Percentiles rank a stretch among this genome's conserved stretches.
Conservation (phyloP, 2,113 vertebrate genomes). For the Amblyornis subalaris region DNA sequence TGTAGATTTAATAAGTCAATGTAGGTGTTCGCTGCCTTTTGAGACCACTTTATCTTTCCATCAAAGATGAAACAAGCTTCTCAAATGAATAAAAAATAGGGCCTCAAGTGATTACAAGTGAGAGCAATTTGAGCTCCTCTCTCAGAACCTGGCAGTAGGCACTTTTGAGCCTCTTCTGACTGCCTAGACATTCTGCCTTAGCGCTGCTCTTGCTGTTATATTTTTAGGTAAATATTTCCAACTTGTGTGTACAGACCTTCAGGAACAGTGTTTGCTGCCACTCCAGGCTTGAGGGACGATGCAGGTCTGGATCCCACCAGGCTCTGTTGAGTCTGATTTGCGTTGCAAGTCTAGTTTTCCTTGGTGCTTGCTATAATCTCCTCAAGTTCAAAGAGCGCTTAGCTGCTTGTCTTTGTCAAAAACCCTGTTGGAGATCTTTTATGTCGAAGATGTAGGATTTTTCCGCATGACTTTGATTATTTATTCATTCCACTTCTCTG, state of each 20-base stretch:
- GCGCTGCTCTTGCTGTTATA: neutral
- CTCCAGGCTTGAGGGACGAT: slow-evolving; percentile 25
- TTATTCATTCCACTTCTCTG: slow-evolving; percentile 90
- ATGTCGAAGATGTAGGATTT: slow-evolving; percentile 91
- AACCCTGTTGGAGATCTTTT: slow-evolving; percentile 90
- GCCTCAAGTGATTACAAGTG: slow-evolving; percentile 65
- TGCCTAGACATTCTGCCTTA: slow-evolving; percentile 29
- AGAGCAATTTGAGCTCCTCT: slow-evolving; percentile 47
- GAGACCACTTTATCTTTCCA: slow-evolving; percentile 55
- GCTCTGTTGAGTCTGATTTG: slow-evolving; percentile 81
- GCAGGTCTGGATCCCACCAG: slow-evolving; percentile 63
- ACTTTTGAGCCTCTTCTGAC: slow-evolving; percentile 37
- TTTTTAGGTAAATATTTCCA: slow-evolving; percentile 60
- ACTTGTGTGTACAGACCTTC: slow-evolving; percentile 1
- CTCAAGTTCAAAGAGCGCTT: slow-evolving; percentile 86
- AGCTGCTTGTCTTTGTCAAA: slow-evolving; percentile 95
- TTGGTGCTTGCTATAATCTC: slow-evolving; percentile 81
- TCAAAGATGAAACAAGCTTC: slow-evolving; percentile 39
- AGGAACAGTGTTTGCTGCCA: slow-evolving; percentile 46
- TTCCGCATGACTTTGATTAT: slow-evolving; percentile 92
- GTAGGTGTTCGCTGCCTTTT: slow-evolving; percentile 57
- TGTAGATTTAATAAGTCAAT: slow-evolving; percentile 54
- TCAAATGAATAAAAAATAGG: slow-evolving; percentile 69
- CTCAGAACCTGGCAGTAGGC: slow-evolving; percentile 36
- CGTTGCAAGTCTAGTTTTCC: slow-evolving; percentile 67